Percentiles rank a stretch among this genome's conserved stretches.
phyloP scores from a whole-genome alignment of 2,888 invertebrate genomes.

The Phrixothrix hirtus region DNA sequence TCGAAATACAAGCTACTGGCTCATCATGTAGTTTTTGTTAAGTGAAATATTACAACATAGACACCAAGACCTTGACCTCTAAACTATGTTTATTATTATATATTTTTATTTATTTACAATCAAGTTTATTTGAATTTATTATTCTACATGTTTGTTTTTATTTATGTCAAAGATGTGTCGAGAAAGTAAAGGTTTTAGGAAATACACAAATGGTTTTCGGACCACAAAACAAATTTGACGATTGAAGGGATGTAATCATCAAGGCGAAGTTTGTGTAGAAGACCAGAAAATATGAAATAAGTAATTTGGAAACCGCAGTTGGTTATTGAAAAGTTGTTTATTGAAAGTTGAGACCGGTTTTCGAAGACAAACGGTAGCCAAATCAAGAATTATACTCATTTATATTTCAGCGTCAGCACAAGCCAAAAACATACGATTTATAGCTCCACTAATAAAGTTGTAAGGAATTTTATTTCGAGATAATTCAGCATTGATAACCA shows the following conservation, averaged over 20 bases:
- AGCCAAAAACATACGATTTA: conserved; percentile 32
- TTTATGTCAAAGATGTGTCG: conserved; percentile 1
- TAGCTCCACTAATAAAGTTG: conserved; percentile 31
- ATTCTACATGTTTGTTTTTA: conserved; percentile 7
- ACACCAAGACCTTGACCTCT: no score
- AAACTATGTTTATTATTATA: not conserved
- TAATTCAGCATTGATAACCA: conserved; percentile 31
- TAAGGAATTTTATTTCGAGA: conserved; percentile 29
- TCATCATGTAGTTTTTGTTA: no score
- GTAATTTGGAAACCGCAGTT: conserved; percentile 16
- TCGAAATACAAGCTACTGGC: no score
- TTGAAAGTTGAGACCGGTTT: conserved; percentile 32
- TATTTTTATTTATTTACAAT: conserved; percentile 1
- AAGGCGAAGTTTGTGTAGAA: conserved; percentile 12
- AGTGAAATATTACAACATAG: no score
- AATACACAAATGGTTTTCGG: not conserved
- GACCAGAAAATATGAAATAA: conserved; percentile 19
- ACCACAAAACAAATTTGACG: conserved; percentile 5
- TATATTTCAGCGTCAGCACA: conserved; percentile 30
- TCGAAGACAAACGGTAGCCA: conserved; percentile 31
- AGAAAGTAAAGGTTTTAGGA: not conserved
- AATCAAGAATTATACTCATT: conserved; percentile 33
- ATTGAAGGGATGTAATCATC: conserved; percentile 6
- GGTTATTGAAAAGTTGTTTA: conserved; percentile 27
- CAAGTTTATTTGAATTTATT: conserved; percentile 4